Evolutionary conservation across 23 tunicate species (phyloP), one percentile per base, ranked within the genome.

Genomic region (Phallusia fumigata): DNA sequence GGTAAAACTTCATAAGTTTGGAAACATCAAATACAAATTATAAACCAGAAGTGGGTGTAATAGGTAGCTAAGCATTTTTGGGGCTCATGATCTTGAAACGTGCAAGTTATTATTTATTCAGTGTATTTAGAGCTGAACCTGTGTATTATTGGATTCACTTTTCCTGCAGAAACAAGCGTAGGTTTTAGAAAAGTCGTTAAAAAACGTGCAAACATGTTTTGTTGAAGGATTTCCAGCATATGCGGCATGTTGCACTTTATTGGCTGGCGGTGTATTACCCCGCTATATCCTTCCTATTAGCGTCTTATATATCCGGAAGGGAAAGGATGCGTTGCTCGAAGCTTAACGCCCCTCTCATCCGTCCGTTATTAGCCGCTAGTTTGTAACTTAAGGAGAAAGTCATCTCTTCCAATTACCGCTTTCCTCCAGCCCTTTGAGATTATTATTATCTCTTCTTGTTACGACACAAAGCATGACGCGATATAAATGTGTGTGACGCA

Each of bases 251-350:
- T 6, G 5, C 26, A 58, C 28, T 24, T 1, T 21, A 22, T 58
- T 58, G 69, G 15, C 5, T 24, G 28, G 15, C 69, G 8, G 47
- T 10, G 10, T 40, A 40, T 40, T 10, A 40, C 47, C 47, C 69
- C 13, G 26, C 69, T 1, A 24, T 24, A 58, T 58, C 69, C 69
- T 58, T 58, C 69, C 69, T 58, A 58, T 58, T 8, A 58, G 28
- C 28, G 69, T 58, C 69, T 58, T 58, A 58, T 58, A 58, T 58
- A 58, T 58, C 69, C 69, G 69, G 69, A 22, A 8, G 69, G 16
- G 69, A 58, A 21, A 58, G 69, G 69, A 58, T 58, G 28, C 69
- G 13, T 58, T 58, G 69, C 69, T 58, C 69, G 69, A 58, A 24
- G 69, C 69, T 58, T 58, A 58, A 58, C 28, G 69, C 69, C 8